These are phyloP conservation scores for Excalfactoria chinensis DNA, from an alignment of 2,113 vertebrate genomes.

Conservation along the genomic window DNA sequence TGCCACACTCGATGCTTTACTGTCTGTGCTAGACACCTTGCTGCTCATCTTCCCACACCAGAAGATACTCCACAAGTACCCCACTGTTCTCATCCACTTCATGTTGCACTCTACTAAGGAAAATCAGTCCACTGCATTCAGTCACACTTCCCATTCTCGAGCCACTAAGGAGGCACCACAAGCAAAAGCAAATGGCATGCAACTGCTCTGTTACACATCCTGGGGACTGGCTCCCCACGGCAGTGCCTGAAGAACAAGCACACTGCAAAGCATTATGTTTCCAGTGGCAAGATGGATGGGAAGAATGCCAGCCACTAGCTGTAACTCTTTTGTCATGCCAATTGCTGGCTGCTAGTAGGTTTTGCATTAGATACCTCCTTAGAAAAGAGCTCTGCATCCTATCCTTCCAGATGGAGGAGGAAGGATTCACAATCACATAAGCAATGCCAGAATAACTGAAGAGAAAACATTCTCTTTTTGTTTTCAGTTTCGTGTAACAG, in stretches of 20 bases:
- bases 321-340: conserved; percentile 66
- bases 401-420: conserved; percentile 65
- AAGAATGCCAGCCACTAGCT: conserved; percentile 51
- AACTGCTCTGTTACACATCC: neutral
- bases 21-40: neutral
- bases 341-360: conserved; percentile 53
- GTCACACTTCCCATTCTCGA: neutral
- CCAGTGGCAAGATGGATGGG: conserved; percentile 58
- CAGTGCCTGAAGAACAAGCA: conserved; percentile 16
- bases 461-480: conserved; percentile 63
- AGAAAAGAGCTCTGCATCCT: conserved; percentile 54
- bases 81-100: neutral
- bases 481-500: conserved; percentile 41
- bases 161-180: neutral
- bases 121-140: neutral
- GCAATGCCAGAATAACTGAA: conserved; percentile 36
- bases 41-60: neutral
- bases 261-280: conserved; percentile 38
- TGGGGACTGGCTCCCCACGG: neutral
- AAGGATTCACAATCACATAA: conserved; percentile 52
- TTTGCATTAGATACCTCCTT: conserved; percentile 45
- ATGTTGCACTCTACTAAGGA: neutral
- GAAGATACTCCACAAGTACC: rapidly evolving
- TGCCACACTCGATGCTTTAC: neutral
- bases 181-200: neutral